A percentile compares a stretch with the other conserved stretches of the same genome.
These are phyloP conservation scores for Eumeta japonica DNA, from an alignment of 1,140 invertebrate genomes.

Conservation along the genomic window DNA sequence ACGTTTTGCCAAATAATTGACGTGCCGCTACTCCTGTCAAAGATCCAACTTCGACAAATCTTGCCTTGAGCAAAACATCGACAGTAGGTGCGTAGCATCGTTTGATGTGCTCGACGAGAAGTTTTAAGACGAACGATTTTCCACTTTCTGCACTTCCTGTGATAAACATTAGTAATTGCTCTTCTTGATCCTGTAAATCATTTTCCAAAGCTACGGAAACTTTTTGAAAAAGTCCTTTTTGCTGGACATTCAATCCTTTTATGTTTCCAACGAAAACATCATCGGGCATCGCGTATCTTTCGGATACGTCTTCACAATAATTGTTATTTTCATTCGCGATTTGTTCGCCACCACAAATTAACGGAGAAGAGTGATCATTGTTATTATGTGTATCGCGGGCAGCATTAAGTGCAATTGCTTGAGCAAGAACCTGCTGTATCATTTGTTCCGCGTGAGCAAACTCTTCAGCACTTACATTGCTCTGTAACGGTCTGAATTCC, in stretches of 20 bases:
- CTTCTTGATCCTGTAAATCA: conserved; percentile 3
- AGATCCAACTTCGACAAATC: conserved; percentile 16
- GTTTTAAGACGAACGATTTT: conserved; percentile 17
- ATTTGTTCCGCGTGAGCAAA: conserved; percentile 15
- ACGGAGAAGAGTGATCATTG: conserved; percentile 1
- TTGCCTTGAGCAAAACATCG: conserved; percentile 13
- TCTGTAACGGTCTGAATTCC: conserved; percentile 8
- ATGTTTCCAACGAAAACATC: conserved; percentile 10
- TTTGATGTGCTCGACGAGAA: conserved; percentile 17
- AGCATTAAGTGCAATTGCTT: conserved; percentile 11
- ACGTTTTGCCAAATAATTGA: conserved; percentile 16
- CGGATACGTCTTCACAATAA: conserved; percentile 11
- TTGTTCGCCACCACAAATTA: conserved; percentile 10
- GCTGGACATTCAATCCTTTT: conserved; percentile 8
- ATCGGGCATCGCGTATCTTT: conserved; percentile 9
- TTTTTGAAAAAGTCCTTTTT: conserved; percentile 6
- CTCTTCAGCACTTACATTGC: conserved; percentile 9
- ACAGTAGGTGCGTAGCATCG: conserved; percentile 18
- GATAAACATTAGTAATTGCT: conserved; percentile 6
- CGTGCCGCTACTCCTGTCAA: conserved; percentile 18
- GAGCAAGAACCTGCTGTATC: conserved; percentile 14
- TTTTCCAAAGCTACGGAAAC: conserved; percentile 3
- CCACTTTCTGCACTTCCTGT: conserved; percentile 17
- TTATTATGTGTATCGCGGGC: conserved; percentile 6
- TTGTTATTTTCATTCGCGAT: conserved; percentile 11